A percentile compares a stretch with the other conserved stretches of the same genome.
phyloP scores from a whole-genome alignment of 2,113 vertebrate genomes.

The Etia nguti region DNA sequence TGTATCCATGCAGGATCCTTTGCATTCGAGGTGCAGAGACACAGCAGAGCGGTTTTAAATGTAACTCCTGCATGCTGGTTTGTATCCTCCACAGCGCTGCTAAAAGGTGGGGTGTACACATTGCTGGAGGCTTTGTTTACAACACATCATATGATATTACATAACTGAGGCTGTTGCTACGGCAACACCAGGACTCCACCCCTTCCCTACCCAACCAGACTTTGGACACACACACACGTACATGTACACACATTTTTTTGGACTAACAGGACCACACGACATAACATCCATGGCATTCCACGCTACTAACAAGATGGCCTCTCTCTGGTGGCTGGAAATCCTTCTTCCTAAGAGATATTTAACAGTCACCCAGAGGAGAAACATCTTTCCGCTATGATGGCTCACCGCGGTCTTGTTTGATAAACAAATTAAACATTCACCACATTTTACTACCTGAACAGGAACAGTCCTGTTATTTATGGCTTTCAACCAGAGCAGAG shows the following conservation, averaged over 20 bases:
- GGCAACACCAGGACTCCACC: slow-evolving; percentile 40
- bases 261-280: slow-evolving; percentile 12
- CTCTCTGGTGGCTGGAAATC: background rate
- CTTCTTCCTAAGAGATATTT: background rate
- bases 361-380: background rate
- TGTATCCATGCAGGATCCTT: background rate
- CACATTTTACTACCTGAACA: background rate
- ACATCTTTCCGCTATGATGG: background rate
- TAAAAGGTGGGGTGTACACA: background rate
- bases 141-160: slow-evolving; percentile 60
- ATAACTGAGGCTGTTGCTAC: slow-evolving; percentile 67
- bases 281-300: background rate
- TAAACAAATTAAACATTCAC: slow-evolving; percentile 32
- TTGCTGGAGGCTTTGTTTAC: slow-evolving; percentile 63
- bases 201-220: background rate
- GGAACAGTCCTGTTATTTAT: slow-evolving; percentile 2
- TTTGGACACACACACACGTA: background rate
- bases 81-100: background rate
- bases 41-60: background rate
- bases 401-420: background rate
- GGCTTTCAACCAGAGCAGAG: background rate
- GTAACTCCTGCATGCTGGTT: background rate
- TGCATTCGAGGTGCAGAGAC: too few species aligned
- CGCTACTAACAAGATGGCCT: slow-evolving; percentile 11
- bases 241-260: background rate